These are phyloP conservation scores for Lethocerus indicus DNA, from an alignment of 1,140 invertebrate genomes.

Conservation along the genomic window DNA sequence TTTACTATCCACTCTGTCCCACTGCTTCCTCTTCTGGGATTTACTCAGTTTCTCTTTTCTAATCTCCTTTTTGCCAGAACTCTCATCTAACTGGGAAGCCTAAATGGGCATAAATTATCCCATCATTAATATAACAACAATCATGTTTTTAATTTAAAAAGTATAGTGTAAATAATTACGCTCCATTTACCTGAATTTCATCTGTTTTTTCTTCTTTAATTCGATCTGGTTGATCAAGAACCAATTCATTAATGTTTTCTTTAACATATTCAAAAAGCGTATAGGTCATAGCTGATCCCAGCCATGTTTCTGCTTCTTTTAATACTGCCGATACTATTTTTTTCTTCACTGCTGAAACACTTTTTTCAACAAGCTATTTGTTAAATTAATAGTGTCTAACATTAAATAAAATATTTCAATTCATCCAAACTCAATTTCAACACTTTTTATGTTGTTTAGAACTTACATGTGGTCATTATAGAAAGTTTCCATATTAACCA, in stretches of 20 bases:
- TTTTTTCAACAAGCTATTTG: not conserved
- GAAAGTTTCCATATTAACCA: slow-evolving; percentile 76
- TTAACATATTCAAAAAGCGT: slow-evolving; percentile 84
- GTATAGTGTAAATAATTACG: not conserved
- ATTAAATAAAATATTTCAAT: not conserved
- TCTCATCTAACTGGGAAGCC: not conserved
- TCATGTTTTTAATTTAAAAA: not conserved
- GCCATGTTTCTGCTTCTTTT: slow-evolving; percentile 57
- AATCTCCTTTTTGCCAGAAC: slow-evolving; percentile 26
- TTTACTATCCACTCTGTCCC: slow-evolving; percentile 61
- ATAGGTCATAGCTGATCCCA: slow-evolving; percentile 87
- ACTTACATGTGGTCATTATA: slow-evolving; percentile 88
- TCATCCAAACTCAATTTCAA: not conserved
- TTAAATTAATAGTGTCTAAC: not conserved
- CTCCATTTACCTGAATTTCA: not conserved
- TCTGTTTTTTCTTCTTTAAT: slow-evolving; percentile 5
- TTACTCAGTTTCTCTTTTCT: slow-evolving; percentile 80
- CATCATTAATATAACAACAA: not conserved
- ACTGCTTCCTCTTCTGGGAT: slow-evolving; percentile 75
- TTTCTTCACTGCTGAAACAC: slow-evolving; percentile 47
- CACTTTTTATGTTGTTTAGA: slow-evolving; percentile 2
- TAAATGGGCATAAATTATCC: not conserved
- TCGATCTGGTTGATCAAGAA: slow-evolving; percentile 47
- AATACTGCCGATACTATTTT: slow-evolving; percentile 43
- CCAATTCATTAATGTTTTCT: slow-evolving; percentile 55